Base-by-base conservation (phyloP, 2,797 vertebrate species). In the Siniperca scherzeri region DNA sequence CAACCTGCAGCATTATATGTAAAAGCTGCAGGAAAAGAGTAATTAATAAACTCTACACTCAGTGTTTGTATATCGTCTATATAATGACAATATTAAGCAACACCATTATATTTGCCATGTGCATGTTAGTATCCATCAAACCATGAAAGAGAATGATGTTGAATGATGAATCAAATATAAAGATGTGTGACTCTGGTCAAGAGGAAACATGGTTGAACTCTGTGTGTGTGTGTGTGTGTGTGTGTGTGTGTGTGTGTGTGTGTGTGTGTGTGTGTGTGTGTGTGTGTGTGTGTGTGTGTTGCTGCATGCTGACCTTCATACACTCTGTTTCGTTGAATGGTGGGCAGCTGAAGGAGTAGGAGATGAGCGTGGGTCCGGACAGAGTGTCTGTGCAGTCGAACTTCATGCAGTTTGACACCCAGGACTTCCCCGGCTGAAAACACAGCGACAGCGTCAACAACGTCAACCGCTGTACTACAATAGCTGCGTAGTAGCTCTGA, bases 241-340 rank as follows among this genome's bases (percentile, higher is more conserved):
- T 16, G 33, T 61, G 7, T 60, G 7, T 36, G 50, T 70, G 44
- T 76, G 33, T n/a, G 21, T 21, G 14, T 46, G 40, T 38, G 53
- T 33, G 8, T 10, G 46, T 66, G 11, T 56, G 7, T n/a, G 57
- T 69, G 55, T 42, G 10, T 71, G 27, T 38, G 22, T 66, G n/a
- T 42, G 25, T 69, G 40, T 73, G 30, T 70, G 22, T 38, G 25
- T 70, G 13, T 40, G 44, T 44, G 67, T 56, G n/a, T n/a, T 48
- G 14, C n/a, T 38, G 60, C 53, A 17, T 19, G 91, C 97, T 95
- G 84, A 99, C 98, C 98, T 99, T 99, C 88, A 96, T 94, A 80
- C 98, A 99, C 86, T 98, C 98, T 0, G 97, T 97, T 91, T 99
- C 98, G 4, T 99, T 99, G 89, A 99, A 98, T 0, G 97, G 98